A percentile compares a stretch with the other conserved stretches of the same genome.
Conservation (phyloP, 2,888 invertebrate genomes). For the Xanthorhoe designata region DNA sequence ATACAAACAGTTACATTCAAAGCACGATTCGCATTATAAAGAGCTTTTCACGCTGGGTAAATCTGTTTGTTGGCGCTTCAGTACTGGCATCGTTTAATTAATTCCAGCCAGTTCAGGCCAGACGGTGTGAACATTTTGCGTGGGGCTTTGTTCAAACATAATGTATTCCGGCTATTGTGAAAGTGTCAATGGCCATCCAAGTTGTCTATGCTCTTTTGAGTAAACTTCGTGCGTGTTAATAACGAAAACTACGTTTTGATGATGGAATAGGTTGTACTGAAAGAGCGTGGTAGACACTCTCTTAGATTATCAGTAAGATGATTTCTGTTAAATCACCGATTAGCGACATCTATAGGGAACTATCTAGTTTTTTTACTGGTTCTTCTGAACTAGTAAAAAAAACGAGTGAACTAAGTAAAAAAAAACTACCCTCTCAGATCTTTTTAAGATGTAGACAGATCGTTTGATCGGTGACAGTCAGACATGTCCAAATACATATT, state of each 20-base stretch:
- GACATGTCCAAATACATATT: no score
- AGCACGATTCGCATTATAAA: conserved; percentile 5
- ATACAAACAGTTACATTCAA: not conserved
- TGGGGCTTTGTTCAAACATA: conserved; percentile 5
- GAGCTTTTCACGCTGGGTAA: conserved; percentile 9
- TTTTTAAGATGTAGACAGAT: no score
- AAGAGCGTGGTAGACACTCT: no score
- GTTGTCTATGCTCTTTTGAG: not conserved
- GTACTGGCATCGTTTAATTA: conserved; percentile 26
- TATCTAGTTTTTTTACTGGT: no score
- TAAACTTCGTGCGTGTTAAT: not conserved
- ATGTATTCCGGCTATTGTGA: not conserved
- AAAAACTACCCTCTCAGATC: no score
- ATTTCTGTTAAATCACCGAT: no score
- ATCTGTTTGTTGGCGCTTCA: conserved; percentile 15
- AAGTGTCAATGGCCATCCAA: not conserved
- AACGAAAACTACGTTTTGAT: not conserved
- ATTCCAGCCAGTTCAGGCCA: conserved; percentile 24
- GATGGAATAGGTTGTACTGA: no score
- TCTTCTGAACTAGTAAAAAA: no score
- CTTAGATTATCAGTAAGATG: no score
- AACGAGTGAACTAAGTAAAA: no score
- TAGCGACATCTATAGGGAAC: no score
- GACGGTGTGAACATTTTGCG: conserved; percentile 11
- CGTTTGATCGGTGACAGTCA: no score